Base-by-base conservation (phyloP, 2,888 invertebrate species). In the Drosophila subquinaria region DNA sequence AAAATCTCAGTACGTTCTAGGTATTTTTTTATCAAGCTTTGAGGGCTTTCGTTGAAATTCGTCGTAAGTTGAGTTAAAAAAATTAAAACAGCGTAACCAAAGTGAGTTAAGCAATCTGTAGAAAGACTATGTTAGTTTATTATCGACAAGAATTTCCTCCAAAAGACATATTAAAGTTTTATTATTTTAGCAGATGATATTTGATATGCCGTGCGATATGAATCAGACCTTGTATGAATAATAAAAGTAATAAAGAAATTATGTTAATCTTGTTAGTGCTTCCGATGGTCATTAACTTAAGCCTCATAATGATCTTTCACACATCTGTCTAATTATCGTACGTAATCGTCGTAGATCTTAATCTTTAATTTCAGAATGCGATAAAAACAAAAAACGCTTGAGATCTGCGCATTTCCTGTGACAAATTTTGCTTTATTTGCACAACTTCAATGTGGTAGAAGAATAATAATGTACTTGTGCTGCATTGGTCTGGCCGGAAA, bases 351-450 rank as follows among this genome's bases (percentile, higher is more conserved):
- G 50, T 61, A 53, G 56, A 72, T 64, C 51, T 61, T 38, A 55
- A 63, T 50, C 59, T 62, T 55, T 27, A 47, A 40, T 35, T 38
- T 61, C 42, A 62, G 20, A 64, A 60, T 63, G 27, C 56, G 48
- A 79, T 79, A 63, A 52, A 61, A 61, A 68, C 53, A 77, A n/a
- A 47, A 73, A 15, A 51, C 59, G 38, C 17, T 43, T 43, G 55
- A 61, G 64, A 69, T 70, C 80, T 84, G 84, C 84, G 84, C 84
- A 84, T 88, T 84, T 84, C 80, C 88, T 82, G 71, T 82, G 80
- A 71, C 76, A 72, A 79, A 68, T 61, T 78, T 76, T 88, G 63
- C 90, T 76, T 88, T 88, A 89, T 84, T 84, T 84, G 68, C 53
- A 61, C 59, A 57, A 59, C 40, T 59, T 69, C 40, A 51, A 27